Base-by-base conservation (phyloP, 2,888 invertebrate genomes). In the Ochropleura plecta region DNA sequence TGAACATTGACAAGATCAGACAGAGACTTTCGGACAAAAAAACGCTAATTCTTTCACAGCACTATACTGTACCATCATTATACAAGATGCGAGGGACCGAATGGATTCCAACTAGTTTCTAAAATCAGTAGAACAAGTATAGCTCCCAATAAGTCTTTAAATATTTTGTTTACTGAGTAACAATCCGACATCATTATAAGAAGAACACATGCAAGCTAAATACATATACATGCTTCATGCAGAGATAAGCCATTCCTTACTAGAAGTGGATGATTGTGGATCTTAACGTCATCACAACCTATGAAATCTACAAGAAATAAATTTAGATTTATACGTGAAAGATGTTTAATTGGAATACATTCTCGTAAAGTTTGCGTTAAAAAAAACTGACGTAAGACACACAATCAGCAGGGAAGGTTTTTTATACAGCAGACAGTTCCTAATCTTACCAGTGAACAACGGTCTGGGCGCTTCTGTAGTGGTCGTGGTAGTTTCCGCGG, bases 371-470 rank as follows among this genome's bases (percentile, higher is more conserved):
- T 46, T 49, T 57, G 14, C 20, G 18, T 44, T n/a, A 48, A 72
- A 69, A 16, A 2, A n/a, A 18, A 49, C 10, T 20, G 42, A 6
- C n/a, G 60, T 55, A 67, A 78, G 82, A 72, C 46, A 46, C 74
- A 77, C 71, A 78, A 78, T 74, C 69, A 70, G 51, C 66, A 65
- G 66, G 9, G 14, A 5, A 30, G 30, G n/a, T 30, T 46, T 16
- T 42, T 20, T 46, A 48, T 62, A 57, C 18, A 65, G 49, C 70
- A 76, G 68, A 62, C 73, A 73, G 73, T 65, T 70, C 86, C 84
- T 74, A 77, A 62, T 89, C 95, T 96, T 94, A 96, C 96, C 95
- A 71, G 91, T 94, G 84, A 91, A 95, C 18, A 92, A 78, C 3
- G 92, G 91, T 55, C 91, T 82, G 42, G 91, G 85, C 51, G 89